Percentiles rank a stretch among this genome's conserved stretches.
Conservation (phyloP, 2,797 vertebrate genomes). For the Chanos chanos region DNA sequence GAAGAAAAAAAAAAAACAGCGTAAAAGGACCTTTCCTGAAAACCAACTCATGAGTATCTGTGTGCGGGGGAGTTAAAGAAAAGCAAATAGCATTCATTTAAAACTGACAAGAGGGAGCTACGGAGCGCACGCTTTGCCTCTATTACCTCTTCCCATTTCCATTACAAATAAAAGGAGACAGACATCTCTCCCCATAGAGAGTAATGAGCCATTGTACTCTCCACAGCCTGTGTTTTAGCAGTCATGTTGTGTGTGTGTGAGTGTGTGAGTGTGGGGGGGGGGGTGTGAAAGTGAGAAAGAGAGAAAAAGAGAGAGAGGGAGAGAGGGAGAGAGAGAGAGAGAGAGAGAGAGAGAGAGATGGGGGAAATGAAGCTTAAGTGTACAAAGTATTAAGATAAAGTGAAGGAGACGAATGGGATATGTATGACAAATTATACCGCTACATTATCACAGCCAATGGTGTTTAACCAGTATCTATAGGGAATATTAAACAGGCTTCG, state of each 20-base stretch:
- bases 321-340: neutral
- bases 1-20: neutral
- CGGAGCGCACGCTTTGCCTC: constrained; percentile 23
- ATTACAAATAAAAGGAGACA: constrained; percentile 40
- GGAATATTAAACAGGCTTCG: no score
- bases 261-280: neutral
- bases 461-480: no score
- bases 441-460: no score
- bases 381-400: no score
- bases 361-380: no score
- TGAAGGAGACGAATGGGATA: no score
- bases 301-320: constrained; percentile 5
- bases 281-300: neutral
- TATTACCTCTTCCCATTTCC: constrained; percentile 27
- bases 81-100: constrained; percentile 25
- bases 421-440: no score
- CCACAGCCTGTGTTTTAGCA: neutral
- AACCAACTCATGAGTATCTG: neutral
- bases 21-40: neutral
- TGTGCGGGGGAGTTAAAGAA: neutral
- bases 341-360: neutral
- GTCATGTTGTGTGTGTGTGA: neutral
- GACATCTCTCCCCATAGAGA: constrained; percentile 31
- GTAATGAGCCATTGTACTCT: constrained; percentile 42
- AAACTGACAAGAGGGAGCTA: constrained; percentile 22